Evolutionary conservation across 2,797 vertebrate species (phyloP).

Genomic region (Spondyliosoma cantharus): DNA sequence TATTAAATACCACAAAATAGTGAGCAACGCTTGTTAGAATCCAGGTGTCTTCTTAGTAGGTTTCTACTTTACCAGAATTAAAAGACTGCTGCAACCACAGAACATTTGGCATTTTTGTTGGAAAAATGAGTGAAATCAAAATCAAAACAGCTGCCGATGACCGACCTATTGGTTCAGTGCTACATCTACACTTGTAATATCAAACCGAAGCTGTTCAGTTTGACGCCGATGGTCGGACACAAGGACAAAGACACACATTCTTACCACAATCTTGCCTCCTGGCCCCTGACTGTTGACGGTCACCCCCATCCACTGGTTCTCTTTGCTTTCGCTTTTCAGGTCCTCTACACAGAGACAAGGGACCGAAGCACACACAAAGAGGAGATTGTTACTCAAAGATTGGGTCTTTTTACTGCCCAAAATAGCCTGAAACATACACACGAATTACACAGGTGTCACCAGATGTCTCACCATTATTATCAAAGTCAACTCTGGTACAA

Average conservation of each 20-base stretch:
- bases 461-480: conserved; percentile 86
- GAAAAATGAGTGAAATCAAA: no score
- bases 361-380: conserved; percentile 16
- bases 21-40: no score
- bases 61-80: no score
- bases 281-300: conserved; percentile 96
- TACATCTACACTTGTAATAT: not conserved
- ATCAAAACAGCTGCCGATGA: not conserved
- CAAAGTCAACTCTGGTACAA: conserved; percentile 89
- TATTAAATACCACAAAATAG: no score
- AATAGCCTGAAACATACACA: not conserved
- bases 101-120: not conserved
- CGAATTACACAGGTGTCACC: conserved; percentile 5
- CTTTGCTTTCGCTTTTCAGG: conserved; percentile 86
- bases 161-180: not conserved
- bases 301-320: conserved; percentile 99
- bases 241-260: conserved; percentile 61
- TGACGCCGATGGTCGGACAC: not conserved
- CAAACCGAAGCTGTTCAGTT: not conserved
- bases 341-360: conserved; percentile 82
- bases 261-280: conserved; percentile 96
- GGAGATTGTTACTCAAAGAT: not conserved
- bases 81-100: not conserved
- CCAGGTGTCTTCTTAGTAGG: no score
- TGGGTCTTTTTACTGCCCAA: rapidly evolving